Conservation (phyloP, 2,797 vertebrate species). For the Halcyon leucocephala region DNA sequence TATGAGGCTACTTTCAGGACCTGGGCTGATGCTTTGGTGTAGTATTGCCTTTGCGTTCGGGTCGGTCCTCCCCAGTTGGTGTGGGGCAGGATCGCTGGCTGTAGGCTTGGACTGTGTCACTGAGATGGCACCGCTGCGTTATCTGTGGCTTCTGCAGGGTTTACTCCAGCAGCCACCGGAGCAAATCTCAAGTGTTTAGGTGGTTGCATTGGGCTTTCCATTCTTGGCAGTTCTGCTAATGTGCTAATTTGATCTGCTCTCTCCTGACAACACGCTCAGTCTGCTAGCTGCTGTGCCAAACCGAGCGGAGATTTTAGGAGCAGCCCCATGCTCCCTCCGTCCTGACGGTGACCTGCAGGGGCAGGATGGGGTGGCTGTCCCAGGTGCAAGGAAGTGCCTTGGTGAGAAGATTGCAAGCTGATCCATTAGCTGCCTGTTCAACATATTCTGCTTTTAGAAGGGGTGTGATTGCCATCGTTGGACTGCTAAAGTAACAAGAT, state of each 20-base stretch:
- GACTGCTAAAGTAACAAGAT: neutral
- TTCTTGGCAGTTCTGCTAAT: conserved; percentile 55
- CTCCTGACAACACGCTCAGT: neutral
- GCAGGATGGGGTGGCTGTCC: neutral
- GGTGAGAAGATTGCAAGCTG: neutral
- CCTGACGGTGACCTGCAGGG: neutral
- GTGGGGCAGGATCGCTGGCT: neutral
- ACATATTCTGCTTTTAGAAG: conserved; percentile 11
- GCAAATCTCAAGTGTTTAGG: conserved; percentile 30
- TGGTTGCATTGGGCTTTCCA: conserved; percentile 18
- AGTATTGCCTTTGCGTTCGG: neutral
- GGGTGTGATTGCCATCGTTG: neutral
- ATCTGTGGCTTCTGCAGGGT: neutral
- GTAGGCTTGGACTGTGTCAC: rapidly evolving
- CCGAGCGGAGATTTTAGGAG: neutral
- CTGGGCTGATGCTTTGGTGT: neutral
- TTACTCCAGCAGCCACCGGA: conserved; percentile 16
- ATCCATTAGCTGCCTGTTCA: neutral
- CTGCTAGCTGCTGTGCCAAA: conserved; percentile 12
- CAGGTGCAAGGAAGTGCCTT: neutral
- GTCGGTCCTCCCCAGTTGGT: neutral
- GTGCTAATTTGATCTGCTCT: conserved; percentile 38
- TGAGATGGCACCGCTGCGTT: neutral
- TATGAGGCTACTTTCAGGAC: neutral
- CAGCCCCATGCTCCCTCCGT: neutral